Evolutionary conservation across 2,888 invertebrate genomes (phyloP).

Genomic region (Nemurella pictetii): DNA sequence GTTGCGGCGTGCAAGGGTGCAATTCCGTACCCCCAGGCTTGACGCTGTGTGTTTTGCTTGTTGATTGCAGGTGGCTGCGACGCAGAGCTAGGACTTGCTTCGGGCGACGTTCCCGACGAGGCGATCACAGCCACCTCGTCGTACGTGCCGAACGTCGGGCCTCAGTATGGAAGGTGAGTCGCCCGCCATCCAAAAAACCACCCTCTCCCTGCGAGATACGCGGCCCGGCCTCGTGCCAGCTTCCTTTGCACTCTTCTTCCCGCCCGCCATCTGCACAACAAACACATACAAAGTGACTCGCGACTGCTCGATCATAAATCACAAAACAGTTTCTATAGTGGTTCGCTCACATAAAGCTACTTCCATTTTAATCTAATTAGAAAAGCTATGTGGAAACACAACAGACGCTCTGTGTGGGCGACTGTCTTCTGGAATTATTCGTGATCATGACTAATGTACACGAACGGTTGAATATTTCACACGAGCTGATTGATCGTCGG

Average conservation of each 20-base stretch:
- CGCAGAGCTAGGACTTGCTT: slow-evolving; percentile 71
- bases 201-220: background rate
- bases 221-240: background rate
- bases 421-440: background rate
- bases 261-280: background rate
- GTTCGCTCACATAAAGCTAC: background rate
- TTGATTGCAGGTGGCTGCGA: slow-evolving; percentile 60
- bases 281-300: background rate
- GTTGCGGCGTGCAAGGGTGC: too few species aligned
- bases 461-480: background rate
- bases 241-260: background rate
- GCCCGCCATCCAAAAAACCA: background rate
- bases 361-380: background rate
- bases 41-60: too few species aligned
- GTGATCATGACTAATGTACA: background rate
- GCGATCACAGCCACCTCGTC: slow-evolving; percentile 72
- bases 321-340: background rate
- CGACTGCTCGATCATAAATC: background rate
- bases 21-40: too few species aligned
- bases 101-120: slow-evolving; percentile 67
- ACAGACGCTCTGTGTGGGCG: background rate
- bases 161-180: slow-evolving; percentile 68
- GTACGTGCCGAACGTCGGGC: slow-evolving; percentile 70
- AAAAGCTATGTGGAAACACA: background rate
- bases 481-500: background rate